phyloP scores from a whole-genome alignment of 2,797 vertebrate genomes.

The Rhynchotus rufescens region DNA sequence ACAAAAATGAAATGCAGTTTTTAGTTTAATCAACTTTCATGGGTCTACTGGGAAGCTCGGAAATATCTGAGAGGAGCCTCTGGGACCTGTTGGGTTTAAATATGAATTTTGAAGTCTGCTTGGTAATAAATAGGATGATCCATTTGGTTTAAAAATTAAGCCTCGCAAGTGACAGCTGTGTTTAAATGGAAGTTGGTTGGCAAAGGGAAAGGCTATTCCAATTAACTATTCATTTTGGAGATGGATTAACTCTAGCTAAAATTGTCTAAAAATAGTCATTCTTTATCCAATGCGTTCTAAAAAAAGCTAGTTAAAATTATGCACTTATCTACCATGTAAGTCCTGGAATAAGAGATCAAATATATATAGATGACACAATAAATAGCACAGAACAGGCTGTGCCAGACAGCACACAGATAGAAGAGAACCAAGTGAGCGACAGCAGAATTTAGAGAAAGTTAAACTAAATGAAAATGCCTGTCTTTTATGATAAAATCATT shows the following conservation, averaged over 20 bases:
- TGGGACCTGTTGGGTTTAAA: conserved; percentile 57
- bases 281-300: background rate
- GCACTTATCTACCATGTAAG: background rate
- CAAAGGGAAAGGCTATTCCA: background rate
- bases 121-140: background rate
- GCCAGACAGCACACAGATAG: background rate
- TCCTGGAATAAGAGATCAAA: background rate
- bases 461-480: background rate
- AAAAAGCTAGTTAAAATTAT: background rate
- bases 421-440: background rate
- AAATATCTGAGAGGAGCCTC: conserved; percentile 39
- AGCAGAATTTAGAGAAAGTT: background rate
- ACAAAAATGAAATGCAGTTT: conserved; percentile 67
- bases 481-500: background rate
- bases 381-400: background rate
- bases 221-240: background rate
- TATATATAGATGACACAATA: background rate
- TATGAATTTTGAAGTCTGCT: conserved; percentile 57
- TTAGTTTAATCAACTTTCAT: conserved; percentile 73
- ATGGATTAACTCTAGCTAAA: background rate
- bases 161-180: conserved; percentile 25
- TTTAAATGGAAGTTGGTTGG: background rate
- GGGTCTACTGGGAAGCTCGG: conserved; percentile 52
- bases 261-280: background rate
- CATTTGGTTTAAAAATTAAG: background rate